Base-by-base conservation (phyloP, 2,888 invertebrate genomes). In the Metellina segmentata region DNA sequence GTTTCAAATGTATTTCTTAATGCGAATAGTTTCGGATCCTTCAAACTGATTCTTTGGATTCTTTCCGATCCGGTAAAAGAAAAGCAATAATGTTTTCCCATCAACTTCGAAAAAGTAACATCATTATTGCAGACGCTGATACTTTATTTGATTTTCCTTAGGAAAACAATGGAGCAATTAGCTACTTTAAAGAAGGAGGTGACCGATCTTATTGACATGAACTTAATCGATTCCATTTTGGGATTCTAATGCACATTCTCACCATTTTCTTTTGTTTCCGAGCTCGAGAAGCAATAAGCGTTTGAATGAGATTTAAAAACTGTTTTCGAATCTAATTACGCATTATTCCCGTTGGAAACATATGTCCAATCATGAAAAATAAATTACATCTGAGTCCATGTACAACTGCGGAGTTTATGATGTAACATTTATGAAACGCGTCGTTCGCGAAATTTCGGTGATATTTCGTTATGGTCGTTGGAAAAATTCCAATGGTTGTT, bases 11-110 rank as follows among this genome's bases (percentile, higher is more conserved):
- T 48, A 49, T 48, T 48, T 75, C 75, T 49, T 75, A 75, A 34
- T 75, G 75, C 13, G 75, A 75, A 75, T 75, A 75, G n/a, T 71
- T 71, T 71, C 71, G 20, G 16, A 71, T 34, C 34, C 61, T 61
- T 61, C 61, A 11, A 61, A 61, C 61, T 61, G 61, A 61, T 61
- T 61, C 61, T 16, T 16, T 16, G 61, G 61, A 61, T 61, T 61
- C 61, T 61, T 61, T 61, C 61, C 61, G 13, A 11, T 16, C 61
- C 7, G 16, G 61, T 7, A 61, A 61, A 61, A 61, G 61, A 61
- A 61, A 61, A 61, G 61, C 61, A 61, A 61, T 61, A 61, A 61
- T 61, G 61, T 61, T 61, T 61, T 61, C 61, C 61, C 61, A 61
- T 61, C 61, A 61, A 61, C 61, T 61, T 61, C 61, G 61, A 61